Evolutionary conservation across 1,140 invertebrate genomes (phyloP).

Genomic region (Phthorimaea operculella): DNA sequence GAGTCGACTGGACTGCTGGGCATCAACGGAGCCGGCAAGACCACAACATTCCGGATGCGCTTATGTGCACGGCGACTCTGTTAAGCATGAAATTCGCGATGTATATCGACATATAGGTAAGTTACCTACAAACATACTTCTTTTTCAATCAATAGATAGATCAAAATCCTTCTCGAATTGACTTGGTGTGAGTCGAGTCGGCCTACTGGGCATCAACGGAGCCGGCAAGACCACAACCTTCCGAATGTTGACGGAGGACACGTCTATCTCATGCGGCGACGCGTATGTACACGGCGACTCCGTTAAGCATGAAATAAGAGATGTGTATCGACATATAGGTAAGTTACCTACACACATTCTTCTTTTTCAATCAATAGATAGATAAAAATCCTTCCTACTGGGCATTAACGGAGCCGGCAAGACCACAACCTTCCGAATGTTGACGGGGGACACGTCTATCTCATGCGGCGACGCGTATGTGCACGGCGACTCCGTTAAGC

Average conservation of each 20-base stretch:
- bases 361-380: too few species aligned
- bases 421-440: constrained; percentile 90
- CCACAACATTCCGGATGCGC: constrained; percentile 89
- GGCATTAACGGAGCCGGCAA: constrained; percentile 89
- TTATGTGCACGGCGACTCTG: constrained; percentile 58
- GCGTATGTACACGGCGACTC: constrained; percentile 67
- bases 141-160: too few species aligned
- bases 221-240: constrained; percentile 88
- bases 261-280: constrained; percentile 62
- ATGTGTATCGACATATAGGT: constrained; percentile 70
- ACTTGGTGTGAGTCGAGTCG: constrained; percentile 67
- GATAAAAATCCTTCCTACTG: too few species aligned
- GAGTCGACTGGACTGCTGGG: constrained; percentile 82
- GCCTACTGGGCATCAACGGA: constrained; percentile 90
- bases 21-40: constrained; percentile 87
- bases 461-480: too few species aligned
- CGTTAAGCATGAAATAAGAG: constrained; percentile 63
- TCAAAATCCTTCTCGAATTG: too few species aligned
- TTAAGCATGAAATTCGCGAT: constrained; percentile 65
- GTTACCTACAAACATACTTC: too few species aligned
- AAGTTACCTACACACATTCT: too few species aligned
- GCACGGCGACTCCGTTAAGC: constrained; percentile 65
- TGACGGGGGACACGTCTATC: constrained; percentile 83
- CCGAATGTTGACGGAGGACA: constrained; percentile 91
- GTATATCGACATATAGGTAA: constrained; percentile 69